Percentiles rank a stretch among this genome's conserved stretches.
phyloP scores from a whole-genome alignment of 2,797 vertebrate species.

The Chelonia mydas region DNA sequence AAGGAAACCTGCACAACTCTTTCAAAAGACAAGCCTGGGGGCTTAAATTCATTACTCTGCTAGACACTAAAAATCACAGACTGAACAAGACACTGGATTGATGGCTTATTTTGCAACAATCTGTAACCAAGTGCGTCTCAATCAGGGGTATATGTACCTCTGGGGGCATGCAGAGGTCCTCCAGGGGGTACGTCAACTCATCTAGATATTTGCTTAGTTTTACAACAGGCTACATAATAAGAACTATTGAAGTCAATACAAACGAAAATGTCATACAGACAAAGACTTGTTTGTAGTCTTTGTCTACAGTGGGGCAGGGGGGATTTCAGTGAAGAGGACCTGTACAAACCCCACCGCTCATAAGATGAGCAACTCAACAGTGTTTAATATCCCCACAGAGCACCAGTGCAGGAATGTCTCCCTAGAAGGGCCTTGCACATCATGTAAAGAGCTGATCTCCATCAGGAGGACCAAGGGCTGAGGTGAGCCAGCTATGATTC shows the following conservation, averaged over 20 bases:
- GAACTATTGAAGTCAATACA: too few relatives aligned
- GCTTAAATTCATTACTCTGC: neutral
- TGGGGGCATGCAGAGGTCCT: too few relatives aligned
- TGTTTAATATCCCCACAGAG: neutral
- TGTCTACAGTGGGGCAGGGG: too few relatives aligned
- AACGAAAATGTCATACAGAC: too few relatives aligned
- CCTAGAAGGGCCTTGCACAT: neutral
- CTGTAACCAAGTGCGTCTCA: neutral
- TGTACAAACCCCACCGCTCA: neutral
- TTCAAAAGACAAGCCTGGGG: neutral
- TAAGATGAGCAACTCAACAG: neutral
- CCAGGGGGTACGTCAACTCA: too few relatives aligned
- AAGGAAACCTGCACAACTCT: neutral
- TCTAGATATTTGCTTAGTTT: too few relatives aligned
- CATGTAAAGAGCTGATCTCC: neutral
- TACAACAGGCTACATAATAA: too few relatives aligned
- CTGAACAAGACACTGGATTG: neutral
- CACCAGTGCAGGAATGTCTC: neutral
- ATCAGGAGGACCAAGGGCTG: neutral
- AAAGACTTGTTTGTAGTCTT: too few relatives aligned
- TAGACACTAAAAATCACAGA: neutral
- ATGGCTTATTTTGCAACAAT: neutral
- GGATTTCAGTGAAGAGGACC: neutral
- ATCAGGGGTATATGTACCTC: too few relatives aligned
- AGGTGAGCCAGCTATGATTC: neutral